phyloP scores from a whole-genome alignment of 2,888 invertebrate species.

The Mythimna impura region DNA sequence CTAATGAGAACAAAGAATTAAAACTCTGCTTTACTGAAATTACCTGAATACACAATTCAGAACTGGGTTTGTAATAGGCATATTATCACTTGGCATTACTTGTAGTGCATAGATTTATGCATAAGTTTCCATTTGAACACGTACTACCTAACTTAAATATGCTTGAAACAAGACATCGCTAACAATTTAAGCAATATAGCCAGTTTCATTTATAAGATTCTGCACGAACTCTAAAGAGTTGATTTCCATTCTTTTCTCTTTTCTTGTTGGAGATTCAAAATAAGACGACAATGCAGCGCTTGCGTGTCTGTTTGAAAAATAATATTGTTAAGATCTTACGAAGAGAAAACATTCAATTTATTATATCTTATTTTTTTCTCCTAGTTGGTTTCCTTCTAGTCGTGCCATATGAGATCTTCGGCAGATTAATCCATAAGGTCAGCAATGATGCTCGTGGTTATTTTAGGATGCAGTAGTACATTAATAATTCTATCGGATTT shows the following conservation, averaged over 20 bases:
- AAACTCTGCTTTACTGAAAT: conserved; percentile 1
- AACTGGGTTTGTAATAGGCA: background rate
- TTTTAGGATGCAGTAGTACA: conserved; percentile 2
- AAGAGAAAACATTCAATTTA: background rate
- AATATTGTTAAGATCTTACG: too few species aligned
- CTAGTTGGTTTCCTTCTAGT: background rate
- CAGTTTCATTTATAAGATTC: background rate
- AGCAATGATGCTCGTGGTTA: background rate
- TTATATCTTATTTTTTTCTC: background rate
- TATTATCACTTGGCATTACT: background rate
- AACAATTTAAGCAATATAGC: background rate
- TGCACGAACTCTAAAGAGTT: background rate
- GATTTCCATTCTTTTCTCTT: background rate
- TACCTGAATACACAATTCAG: background rate
- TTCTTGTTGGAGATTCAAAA: background rate
- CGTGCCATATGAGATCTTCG: background rate
- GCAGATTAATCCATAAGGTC: background rate
- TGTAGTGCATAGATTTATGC: conserved; percentile 9
- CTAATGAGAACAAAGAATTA: conserved; percentile 5
- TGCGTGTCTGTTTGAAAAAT: background rate
- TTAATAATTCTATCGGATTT: background rate
- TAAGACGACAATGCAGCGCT: background rate
- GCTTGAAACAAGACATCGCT: background rate
- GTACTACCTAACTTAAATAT: conserved; percentile 1
- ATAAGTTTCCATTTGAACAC: background rate